These are phyloP conservation scores for Malthinus flaveolus DNA, from an alignment of 2,888 invertebrate species.

Conservation along the genomic window DNA sequence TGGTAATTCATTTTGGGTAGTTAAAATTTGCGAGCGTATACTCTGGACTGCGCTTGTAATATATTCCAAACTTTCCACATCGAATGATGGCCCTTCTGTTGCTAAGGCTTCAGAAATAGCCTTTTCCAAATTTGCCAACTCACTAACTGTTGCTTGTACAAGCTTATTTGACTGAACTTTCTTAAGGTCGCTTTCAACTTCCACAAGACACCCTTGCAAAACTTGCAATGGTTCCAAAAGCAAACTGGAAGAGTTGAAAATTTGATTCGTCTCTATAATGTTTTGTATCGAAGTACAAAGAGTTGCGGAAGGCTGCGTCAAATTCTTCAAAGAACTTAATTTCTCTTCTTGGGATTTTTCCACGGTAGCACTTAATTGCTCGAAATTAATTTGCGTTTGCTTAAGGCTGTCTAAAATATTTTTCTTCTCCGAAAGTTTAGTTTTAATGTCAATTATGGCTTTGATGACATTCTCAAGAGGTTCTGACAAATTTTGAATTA, in stretches of 20 bases:
- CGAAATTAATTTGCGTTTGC: not conserved
- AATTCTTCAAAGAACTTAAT: not conserved
- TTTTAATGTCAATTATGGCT: slow-evolving; percentile 47
- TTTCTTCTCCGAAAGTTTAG: slow-evolving; percentile 36
- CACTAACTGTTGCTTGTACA: not conserved
- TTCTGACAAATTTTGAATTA: slow-evolving; percentile 45
- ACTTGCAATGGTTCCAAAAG: not conserved
- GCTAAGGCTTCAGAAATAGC: not conserved
- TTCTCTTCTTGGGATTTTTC: not conserved
- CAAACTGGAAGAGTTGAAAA: not conserved
- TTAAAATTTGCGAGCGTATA: no score
- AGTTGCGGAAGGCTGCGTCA: not conserved
- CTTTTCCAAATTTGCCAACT: not conserved
- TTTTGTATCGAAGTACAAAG: not conserved
- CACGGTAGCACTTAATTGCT: not conserved
- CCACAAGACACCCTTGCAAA: not conserved
- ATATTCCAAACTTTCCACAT: not conserved
- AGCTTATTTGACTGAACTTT: not conserved
- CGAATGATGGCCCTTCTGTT: not conserved
- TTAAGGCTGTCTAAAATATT: not conserved
- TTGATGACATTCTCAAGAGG: slow-evolving; percentile 49
- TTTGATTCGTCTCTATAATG: not conserved
- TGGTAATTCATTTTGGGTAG: no score
- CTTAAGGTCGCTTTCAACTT: not conserved
- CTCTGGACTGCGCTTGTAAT: not conserved